A percentile compares a stretch with the other conserved stretches of the same genome.
These are phyloP conservation scores for Scortum barcoo DNA, from an alignment of 2,113 vertebrate species.

Conservation along the genomic window DNA sequence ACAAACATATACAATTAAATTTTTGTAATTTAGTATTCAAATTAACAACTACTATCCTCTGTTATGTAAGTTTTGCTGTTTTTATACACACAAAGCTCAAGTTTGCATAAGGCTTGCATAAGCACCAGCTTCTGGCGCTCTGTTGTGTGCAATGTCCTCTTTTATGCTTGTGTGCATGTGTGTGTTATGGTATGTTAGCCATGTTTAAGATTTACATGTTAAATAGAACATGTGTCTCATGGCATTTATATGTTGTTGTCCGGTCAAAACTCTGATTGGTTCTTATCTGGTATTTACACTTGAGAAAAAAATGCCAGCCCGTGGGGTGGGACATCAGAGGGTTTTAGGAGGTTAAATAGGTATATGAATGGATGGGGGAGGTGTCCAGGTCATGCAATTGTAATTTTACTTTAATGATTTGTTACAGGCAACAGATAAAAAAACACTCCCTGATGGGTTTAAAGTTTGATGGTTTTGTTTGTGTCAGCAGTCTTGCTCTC, in stretches of 20 bases:
- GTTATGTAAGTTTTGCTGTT: slow-evolving; percentile 53
- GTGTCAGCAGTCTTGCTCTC: slow-evolving; percentile 39
- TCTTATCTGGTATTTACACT: slow-evolving; percentile 88
- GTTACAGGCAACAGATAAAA: slow-evolving; percentile 66
- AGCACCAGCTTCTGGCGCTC: slow-evolving; percentile 51
- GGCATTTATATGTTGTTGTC: slow-evolving; percentile 82
- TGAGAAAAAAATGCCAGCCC: slow-evolving; percentile 72
- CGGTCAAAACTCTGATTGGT: slow-evolving; percentile 70
- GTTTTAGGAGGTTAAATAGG: slow-evolving; percentile 34
- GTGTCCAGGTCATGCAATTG: slow-evolving; percentile 76
- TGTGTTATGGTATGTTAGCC: slow-evolving; percentile 29
- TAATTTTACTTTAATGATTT: slow-evolving; percentile 61
- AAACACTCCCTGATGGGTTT: slow-evolving; percentile 64
- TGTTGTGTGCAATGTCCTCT: slow-evolving; percentile 57
- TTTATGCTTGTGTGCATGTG: slow-evolving; percentile 55
- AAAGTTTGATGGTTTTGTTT: slow-evolving; percentile 51
- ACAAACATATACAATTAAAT: slow-evolving; percentile 67
- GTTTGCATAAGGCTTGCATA: slow-evolving; percentile 74
- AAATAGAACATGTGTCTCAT: slow-evolving; percentile 75
- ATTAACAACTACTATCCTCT: slow-evolving; percentile 56
- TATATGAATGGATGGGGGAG: slow-evolving; percentile 21
- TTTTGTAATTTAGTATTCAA: slow-evolving; percentile 66
- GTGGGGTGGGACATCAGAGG: slow-evolving; percentile 61
- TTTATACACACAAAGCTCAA: slow-evolving; percentile 79
- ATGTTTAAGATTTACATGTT: slow-evolving; percentile 83